phyloP scores from a whole-genome alignment of 2,888 invertebrate genomes.

The Parelbella ahira region DNA sequence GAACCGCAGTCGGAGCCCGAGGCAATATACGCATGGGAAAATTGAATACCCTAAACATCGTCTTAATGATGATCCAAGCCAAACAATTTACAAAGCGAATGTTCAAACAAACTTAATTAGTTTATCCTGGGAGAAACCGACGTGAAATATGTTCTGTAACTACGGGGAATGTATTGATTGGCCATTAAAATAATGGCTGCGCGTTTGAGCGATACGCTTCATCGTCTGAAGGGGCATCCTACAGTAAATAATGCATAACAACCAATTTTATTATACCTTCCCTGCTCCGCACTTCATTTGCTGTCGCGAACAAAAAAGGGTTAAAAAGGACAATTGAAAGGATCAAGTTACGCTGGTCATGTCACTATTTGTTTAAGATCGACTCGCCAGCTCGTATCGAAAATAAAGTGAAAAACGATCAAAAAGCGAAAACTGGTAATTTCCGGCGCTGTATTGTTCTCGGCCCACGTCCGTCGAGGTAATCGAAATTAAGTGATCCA shows the following conservation, averaged over 20 bases:
- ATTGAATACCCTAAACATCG: constrained; percentile 52
- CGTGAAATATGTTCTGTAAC: constrained; percentile 63
- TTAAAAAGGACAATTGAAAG: constrained; percentile 26
- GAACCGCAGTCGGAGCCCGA: constrained; percentile 27
- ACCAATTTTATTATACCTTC: constrained; percentile 27
- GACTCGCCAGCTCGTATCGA: constrained; percentile 43
- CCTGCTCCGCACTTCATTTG: constrained; percentile 24
- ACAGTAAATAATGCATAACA: constrained; percentile 33
- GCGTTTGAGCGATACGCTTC: constrained; percentile 60
- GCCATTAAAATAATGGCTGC: constrained; percentile 68
- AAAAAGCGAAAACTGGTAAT: constrained; percentile 73
- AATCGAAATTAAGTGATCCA: constrained; percentile 80
- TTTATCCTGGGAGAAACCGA: constrained; percentile 47
- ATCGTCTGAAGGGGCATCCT: constrained; percentile 52
- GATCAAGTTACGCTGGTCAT: constrained; percentile 41
- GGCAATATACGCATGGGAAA: constrained; percentile 40
- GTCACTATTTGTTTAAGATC: constrained; percentile 57
- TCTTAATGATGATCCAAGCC: constrained; percentile 65
- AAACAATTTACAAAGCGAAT: constrained; percentile 72
- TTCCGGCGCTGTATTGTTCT: constrained; percentile 73
- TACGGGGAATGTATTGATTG: constrained; percentile 68
- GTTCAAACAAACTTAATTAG: constrained; percentile 72
- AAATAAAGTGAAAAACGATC: constrained; percentile 66
- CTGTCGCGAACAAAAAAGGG: constrained; percentile 27
- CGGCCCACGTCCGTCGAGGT: constrained; percentile 52